phyloP scores from a whole-genome alignment of 1,140 invertebrate species.

The Halyomorpha halys region DNA sequence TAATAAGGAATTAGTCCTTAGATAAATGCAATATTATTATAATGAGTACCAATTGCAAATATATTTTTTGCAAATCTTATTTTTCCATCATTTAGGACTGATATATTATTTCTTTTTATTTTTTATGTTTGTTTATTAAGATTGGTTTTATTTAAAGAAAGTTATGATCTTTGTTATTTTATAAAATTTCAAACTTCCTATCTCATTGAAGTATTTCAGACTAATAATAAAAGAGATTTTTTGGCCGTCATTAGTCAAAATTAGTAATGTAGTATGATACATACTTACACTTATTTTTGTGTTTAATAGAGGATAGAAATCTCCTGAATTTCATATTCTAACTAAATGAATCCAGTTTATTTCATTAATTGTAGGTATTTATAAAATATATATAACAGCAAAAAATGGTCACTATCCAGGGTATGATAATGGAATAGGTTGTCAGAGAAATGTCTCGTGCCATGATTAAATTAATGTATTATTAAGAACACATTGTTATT shows the following conservation, averaged over 20 bases:
- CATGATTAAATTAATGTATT: background rate
- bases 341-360: background rate
- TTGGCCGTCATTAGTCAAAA: too few relatives aligned
- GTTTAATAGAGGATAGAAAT: too few relatives aligned
- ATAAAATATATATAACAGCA: background rate
- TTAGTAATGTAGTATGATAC: too few relatives aligned
- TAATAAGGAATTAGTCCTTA: constrained; percentile 7
- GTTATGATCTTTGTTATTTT: background rate
- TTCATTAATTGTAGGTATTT: background rate
- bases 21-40: constrained; percentile 7
- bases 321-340: background rate
- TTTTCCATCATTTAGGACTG: background rate
- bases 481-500: constrained; percentile 3
- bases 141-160: background rate
- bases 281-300: too few relatives aligned
- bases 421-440: background rate
- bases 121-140: constrained; percentile 4
- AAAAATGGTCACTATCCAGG: background rate
- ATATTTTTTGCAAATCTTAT: background rate
- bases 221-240: too few relatives aligned
- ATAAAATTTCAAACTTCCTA: background rate
- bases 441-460: background rate
- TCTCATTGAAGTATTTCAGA: background rate
- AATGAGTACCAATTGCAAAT: constrained; percentile 6
- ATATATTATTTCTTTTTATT: background rate